Base-by-base conservation (phyloP, 2,888 invertebrate species). In the Lithophane leautieri region DNA sequence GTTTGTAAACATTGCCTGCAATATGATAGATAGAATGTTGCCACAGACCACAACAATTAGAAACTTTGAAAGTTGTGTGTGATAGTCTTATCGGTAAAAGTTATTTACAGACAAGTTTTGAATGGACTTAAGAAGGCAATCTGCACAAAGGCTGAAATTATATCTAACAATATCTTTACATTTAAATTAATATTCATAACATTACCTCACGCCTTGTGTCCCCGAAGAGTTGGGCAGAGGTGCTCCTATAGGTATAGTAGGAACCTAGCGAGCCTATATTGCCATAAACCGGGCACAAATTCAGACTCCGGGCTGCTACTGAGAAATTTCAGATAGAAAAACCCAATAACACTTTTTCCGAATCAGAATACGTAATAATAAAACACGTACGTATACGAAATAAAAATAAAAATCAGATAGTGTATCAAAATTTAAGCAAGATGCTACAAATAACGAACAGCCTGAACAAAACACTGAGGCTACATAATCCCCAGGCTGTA, bases 401-500 rank as follows among this genome's bases (percentile, higher is more conserved):
- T 34, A 52, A 67, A 9, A 60, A 61, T 14, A 40, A 22, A 50
- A 40, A 52, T 25, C 34, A 28, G 40, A 50, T 19, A 73, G 1
- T 50, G 2, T 54, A 56, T 40, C 11, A 52, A 52, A n/a, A n/a
- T 34, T 47, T 44, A 44, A 25, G 52, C 58, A 71, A 81, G 56
- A 58, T 52, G 40, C 44, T 50, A 68, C 42, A 70, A 73, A 68
- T 71, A 73, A 76, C 58, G 54, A 79, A 62, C 62, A 66, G 22
- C 40, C 66, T 42, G 58, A 74, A 76, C 79, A 70, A 81, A 77
- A 80, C 73, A 76, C 12, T 50, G 54, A 66, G 63, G 54, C 74
- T 58, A 70, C 61, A 44, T 75, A 75, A 77, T 76, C 69, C 67
- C 70, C 65, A 74, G 73, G 61, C 73, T 78, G 74, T 85, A 76